Evolutionary conservation across 2,113 vertebrate genomes (phyloP), one percentile per base, ranked within the genome.

Genomic region (Entomyzon cyanotis): DNA sequence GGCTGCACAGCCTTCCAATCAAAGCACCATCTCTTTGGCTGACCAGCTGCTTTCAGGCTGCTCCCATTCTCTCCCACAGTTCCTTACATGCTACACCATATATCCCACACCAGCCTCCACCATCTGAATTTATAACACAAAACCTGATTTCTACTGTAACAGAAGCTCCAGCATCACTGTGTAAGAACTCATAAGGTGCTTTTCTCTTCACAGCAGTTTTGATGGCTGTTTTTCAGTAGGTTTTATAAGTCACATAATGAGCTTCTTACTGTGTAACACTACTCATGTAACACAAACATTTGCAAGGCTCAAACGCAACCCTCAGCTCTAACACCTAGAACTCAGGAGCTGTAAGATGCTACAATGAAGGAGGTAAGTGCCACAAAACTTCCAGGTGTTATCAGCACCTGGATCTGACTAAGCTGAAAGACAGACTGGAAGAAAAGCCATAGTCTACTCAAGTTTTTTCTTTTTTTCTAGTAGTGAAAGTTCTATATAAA

Each of bases 401-500:
- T 11, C 15, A 44, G 21, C 15, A 37, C 37, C 37, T 37, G 37
- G 37, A 65, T 41, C 27, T 28, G 28, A 37, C 2, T 12, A 50
- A 58, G 8, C 3, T 55, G 37, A 56, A 77, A 87, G 25, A 25
- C 27, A 71, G 41, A 37, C 2, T 37, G 3, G 15, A 79, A 86
- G 10, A 85, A 49, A 41, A 65, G 52, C 35, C 42, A 49, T 67
- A 49, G 4, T 30, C 4, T 28, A 28, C 12, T 41, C 24, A 65
- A 47, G 15, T 9, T 39, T 3, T 41, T n/a, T 31, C 2, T 7
- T 7, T 13, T 11, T 11, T n/a, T 64, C n/a, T 1, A 31, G 8
- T 25, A 41, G 15, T 31, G 5, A 14, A 78, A 77, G 5, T 20
- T 50, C 23, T 60, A 12, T 16, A 70, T 19, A 53, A 46, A 75